phyloP scores from a whole-genome alignment of 1,140 invertebrate species.

The Pseudomyrmex cubaensis region DNA sequence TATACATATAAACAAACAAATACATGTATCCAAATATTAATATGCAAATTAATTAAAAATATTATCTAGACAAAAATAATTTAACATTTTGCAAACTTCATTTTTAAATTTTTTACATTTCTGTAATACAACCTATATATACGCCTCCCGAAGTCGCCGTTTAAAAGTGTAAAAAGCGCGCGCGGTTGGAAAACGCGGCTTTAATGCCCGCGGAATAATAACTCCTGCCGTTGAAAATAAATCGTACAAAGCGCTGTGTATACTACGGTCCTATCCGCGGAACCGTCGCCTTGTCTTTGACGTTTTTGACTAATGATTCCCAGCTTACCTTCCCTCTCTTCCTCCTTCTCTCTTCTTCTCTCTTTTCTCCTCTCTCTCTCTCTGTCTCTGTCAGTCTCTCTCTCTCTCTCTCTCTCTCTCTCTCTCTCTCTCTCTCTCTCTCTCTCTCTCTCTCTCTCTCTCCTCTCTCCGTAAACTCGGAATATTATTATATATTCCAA shows the following conservation, averaged over 20 bases:
- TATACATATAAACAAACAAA: background rate
- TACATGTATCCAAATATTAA: background rate
- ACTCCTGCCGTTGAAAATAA: conserved; percentile 48
- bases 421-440: too few species aligned
- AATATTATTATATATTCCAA: conserved; percentile 56
- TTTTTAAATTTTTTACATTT: conserved; percentile 2
- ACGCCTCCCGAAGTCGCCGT: conserved; percentile 9
- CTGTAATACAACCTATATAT: background rate
- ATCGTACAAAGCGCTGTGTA: conserved; percentile 39
- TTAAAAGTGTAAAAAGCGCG: conserved; percentile 42
- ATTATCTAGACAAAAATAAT: background rate
- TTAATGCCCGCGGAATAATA: conserved; percentile 57
- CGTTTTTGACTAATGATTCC: conserved; percentile 69
- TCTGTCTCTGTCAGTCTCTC: too few species aligned
- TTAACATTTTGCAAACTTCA: background rate
- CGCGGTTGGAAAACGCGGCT: conserved; percentile 40
- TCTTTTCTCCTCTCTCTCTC: too few species aligned
- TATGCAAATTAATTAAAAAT: too few species aligned
- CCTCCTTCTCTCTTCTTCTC: background rate
- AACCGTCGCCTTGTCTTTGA: conserved; percentile 65
- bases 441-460: too few species aligned
- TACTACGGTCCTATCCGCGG: conserved; percentile 20
- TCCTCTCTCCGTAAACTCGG: background rate
- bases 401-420: background rate
- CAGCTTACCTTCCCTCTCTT: background rate